A percentile compares a stretch with the other conserved stretches of the same genome.
Conservation (phyloP, 1,140 invertebrate species). For the Brachystomella parvula region DNA sequence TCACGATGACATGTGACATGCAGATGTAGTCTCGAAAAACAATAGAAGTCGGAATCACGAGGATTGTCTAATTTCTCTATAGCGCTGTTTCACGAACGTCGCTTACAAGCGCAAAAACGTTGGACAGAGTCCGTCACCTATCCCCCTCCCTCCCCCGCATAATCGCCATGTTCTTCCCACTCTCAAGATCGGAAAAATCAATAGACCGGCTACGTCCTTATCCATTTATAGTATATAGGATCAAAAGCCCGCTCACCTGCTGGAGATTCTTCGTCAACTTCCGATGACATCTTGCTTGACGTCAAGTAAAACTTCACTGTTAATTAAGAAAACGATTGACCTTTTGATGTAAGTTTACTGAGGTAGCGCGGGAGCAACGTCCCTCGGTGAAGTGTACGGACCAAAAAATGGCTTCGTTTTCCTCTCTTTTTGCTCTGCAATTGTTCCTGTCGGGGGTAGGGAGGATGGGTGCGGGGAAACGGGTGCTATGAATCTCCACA, state of each 20-base stretch:
- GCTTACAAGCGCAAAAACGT: too few species aligned
- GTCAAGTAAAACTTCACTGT: constrained; percentile 7
- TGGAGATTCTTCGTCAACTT: constrained; percentile 15
- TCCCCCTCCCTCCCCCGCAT: constrained; percentile 1
- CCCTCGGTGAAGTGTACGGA: constrained; percentile 1
- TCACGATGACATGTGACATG: too few species aligned
- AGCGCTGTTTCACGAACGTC: too few species aligned
- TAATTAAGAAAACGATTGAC: constrained; percentile 7
- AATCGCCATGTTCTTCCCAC: constrained; percentile 9
- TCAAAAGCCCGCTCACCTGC: constrained; percentile 5
- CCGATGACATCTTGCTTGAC: constrained; percentile 18
- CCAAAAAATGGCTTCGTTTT: neutral
- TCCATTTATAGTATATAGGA: too few species aligned
- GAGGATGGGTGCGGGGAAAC: constrained; percentile 1
- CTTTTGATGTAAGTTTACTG: neutral
- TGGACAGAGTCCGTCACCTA: neutral
- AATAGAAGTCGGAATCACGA: too few species aligned
- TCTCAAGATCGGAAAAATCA: neutral
- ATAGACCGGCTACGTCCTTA: too few species aligned
- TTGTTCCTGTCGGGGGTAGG: neutral
- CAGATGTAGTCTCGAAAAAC: too few species aligned
- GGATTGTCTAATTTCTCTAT: too few species aligned
- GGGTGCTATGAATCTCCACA: too few species aligned
- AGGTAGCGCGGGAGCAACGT: constrained; percentile 20
- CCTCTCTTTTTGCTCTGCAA: neutral